phyloP scores from a whole-genome alignment of 1,140 invertebrate species.

The Lepidostoma basale region DNA sequence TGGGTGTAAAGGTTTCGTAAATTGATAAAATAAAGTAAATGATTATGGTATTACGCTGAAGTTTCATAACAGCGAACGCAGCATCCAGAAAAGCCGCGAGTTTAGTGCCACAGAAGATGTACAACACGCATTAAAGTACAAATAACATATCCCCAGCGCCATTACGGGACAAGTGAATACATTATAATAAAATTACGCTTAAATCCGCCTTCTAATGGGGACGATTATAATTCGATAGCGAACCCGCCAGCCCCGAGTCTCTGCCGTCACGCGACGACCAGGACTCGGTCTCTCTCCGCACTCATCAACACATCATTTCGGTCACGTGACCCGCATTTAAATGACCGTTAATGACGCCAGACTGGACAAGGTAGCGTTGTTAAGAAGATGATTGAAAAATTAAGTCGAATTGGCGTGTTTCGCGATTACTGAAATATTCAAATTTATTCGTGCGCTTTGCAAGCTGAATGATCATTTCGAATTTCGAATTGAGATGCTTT shows the following conservation, averaged over 20 bases:
- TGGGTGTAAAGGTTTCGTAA: too few relatives aligned
- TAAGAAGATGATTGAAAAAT: background rate
- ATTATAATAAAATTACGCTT: constrained; percentile 47
- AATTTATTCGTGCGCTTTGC: background rate
- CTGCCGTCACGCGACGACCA: background rate
- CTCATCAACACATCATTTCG: constrained; percentile 12
- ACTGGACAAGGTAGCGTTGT: background rate
- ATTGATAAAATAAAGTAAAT: too few relatives aligned
- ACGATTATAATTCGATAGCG: constrained; percentile 45
- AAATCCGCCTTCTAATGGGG: constrained; percentile 44
- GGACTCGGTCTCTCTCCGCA: background rate
- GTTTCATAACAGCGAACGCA: too few relatives aligned
- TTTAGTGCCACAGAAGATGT: constrained; percentile 36
- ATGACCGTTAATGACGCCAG: background rate
- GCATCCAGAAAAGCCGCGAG: background rate
- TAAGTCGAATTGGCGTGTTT: background rate
- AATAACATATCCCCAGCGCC: constrained; percentile 42
- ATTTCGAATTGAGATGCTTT: too few relatives aligned
- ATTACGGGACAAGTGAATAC: constrained; percentile 46
- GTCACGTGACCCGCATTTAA: background rate
- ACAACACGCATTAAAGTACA: constrained; percentile 37
- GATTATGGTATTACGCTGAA: too few relatives aligned
- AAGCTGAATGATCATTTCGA: too few relatives aligned
- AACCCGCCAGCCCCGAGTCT: constrained; percentile 8
- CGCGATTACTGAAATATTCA: background rate